Evolutionary conservation across 2,797 vertebrate species (phyloP).

Genomic region (Onychomys leucogaster): DNA sequence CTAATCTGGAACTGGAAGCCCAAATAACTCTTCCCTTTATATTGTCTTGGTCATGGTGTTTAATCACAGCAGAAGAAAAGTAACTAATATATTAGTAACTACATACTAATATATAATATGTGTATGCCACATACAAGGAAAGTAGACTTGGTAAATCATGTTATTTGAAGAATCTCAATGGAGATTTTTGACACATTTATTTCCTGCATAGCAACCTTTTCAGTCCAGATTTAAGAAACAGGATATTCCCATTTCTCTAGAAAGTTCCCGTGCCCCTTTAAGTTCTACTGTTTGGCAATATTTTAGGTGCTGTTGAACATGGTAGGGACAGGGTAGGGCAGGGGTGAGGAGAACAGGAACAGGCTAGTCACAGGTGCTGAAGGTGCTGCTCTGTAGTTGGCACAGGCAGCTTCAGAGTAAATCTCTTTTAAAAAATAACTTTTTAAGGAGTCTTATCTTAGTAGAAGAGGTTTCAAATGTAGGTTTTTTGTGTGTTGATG

Average conservation of each 20-base stretch:
- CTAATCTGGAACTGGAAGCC: neutral
- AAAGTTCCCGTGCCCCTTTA: neutral
- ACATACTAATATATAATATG: neutral
- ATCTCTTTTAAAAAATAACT: neutral
- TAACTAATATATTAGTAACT: neutral
- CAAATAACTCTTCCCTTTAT: neutral
- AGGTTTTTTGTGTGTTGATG: neutral
- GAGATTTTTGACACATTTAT: slow-evolving; percentile 13
- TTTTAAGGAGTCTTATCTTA: slow-evolving; percentile 10
- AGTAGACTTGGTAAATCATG: neutral
- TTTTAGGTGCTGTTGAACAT: neutral
- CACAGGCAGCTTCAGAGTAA: neutral
- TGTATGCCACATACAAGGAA: neutral
- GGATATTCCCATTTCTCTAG: neutral
- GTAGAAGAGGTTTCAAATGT: neutral
- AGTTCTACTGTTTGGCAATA: neutral
- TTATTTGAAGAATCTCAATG: neutral
- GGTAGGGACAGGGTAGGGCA: neutral
- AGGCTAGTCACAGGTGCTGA: neutral
- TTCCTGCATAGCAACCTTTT: neutral
- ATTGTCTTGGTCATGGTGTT: neutral
- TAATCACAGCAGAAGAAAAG: neutral
- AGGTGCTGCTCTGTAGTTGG: neutral
- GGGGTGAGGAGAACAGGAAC: neutral
- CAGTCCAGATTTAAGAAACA: neutral